Evolutionary conservation across 2,797 vertebrate genomes (phyloP), one percentile per base, ranked within the genome.

Genomic region (Psittacula echo): DNA sequence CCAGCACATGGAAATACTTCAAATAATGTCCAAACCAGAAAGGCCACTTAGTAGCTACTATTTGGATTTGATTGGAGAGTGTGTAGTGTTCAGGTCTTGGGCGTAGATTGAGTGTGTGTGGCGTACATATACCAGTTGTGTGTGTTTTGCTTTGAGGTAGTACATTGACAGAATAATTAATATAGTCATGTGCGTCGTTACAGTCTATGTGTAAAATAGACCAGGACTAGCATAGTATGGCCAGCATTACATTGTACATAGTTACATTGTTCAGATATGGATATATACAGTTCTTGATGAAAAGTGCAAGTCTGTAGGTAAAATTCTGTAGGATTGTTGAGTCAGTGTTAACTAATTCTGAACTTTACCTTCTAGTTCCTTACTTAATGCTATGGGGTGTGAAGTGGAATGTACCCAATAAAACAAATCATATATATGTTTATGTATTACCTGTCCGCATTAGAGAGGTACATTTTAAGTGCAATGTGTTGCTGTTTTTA

Each of bases 31-130:
- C 5, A 0, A 88, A 84, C 58, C 62, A 70, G 66, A 81, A 90
- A 84, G 66, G 70, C 76, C 79, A 70, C 88, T 90, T 93, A 9
- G 8, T 41, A 47, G 65, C 27, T 73, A 78, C 66, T 75, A 32
- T 75, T 93, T 87, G 82, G 48, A 42, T 94, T 94, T 92, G 45
- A 72, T 58, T 53, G 29, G 29, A 67, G 48, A 30, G 29, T 41
- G 12, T 81, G 45, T 75, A 26, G 22, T 37, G 47, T 87, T 89
- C 61, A 26, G 42, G 42, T 58, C 39, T 68, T 2, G 0, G 67
- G 47, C 64, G 27, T 79, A 47, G 54, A 81, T 81, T 66, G 64
- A 78, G 50, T 70, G 34, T n/a, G 90, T 42, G 47, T 95, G 71
- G 47, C 60, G 34, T 66, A 37, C 2, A 1, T 66, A 61, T 93